Base-by-base conservation (phyloP, 1,140 invertebrate species). In the Sarcophaga bullata region DNA sequence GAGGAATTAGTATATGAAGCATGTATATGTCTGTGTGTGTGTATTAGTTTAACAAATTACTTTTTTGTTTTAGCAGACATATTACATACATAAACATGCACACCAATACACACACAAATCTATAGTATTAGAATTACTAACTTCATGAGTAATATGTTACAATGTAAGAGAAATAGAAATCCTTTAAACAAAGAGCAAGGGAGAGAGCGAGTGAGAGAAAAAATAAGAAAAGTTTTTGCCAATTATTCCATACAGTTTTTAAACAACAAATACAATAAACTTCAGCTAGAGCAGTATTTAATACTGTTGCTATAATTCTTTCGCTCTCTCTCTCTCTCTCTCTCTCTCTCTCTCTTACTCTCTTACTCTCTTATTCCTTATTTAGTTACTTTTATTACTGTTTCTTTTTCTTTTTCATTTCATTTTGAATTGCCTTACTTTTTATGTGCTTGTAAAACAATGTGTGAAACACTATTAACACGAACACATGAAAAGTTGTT, bases 401-500 rank as follows among this genome's bases (percentile, higher is more conserved):
- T 58, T 58, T 37, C 25, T 2, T 37, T 37, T 37, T 2, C 11
- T 7, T 58, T 15, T 58, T 58, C n/a, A n/a, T n/a, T 58, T 58
- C 3, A 11, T 58, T n/a, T 58, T 15, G 13, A 1, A 58, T 37
- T 37, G 25, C 25, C 4, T 37, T 37, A 1, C 1, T 37, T 58
- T 58, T 58, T 58, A n/a, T n/a, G 15, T 58, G 15, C 54, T 68
- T 68, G 17, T 68, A 68, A 68, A 19, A 68, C 62, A 68, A 68
- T 68, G 62, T 68, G n/a, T 68, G 62, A 17, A 68, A 68, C 17
- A 68, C 62, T 68, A 68, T 68, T 68, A 68, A 68, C 62, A 68
- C 62, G n/a, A 17, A 68, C 62, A 58, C 15, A 58, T 58, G 54
- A 58, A 58, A 58, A 58, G 54, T 58, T 58, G 15, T 58, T n/a